Conservation (phyloP, 2,113 vertebrate species). For the Lepus americanus region DNA sequence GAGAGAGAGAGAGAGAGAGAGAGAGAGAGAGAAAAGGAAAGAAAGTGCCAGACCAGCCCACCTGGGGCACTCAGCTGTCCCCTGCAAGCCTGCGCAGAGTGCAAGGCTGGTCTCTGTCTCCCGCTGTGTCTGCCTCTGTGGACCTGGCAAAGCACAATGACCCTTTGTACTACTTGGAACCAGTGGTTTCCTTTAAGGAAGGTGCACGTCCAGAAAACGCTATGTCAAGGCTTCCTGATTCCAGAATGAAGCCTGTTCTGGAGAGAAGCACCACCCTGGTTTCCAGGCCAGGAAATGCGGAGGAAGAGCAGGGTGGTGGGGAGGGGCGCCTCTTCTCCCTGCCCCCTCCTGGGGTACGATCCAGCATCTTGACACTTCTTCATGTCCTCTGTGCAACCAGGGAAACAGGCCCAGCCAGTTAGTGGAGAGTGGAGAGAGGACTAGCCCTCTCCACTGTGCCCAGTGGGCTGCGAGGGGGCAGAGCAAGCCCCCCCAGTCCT, state of each 20-base stretch:
- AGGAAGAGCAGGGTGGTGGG: not conserved
- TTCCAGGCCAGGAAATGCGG: not conserved
- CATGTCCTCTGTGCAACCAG: not conserved
- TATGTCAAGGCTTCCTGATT: constrained; percentile 65
- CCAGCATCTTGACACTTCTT: not conserved
- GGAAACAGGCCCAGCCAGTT: not conserved
- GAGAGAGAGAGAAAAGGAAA: too few species aligned
- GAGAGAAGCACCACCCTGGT: not conserved
- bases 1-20: too few species aligned
- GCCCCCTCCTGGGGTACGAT: not conserved
- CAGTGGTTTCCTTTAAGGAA: constrained; percentile 77
- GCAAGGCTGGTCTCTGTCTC: not conserved
- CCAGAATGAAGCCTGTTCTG: constrained; percentile 37
- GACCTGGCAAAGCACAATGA: constrained; percentile 51
- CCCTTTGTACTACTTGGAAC: constrained; percentile 72
- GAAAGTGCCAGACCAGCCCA: not conserved
- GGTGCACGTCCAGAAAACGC: constrained; percentile 70
- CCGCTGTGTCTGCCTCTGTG: constrained; percentile 18
- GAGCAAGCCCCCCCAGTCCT: not conserved
- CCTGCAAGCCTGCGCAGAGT: not conserved
- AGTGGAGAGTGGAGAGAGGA: not conserved
- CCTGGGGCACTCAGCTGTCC: too few species aligned
- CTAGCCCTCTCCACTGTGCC: too few species aligned
- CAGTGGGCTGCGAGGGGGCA: not conserved
- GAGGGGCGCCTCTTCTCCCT: not conserved